Evolutionary conservation across 1,140 invertebrate species (phyloP).

Genomic region (Lethrus apterus): DNA sequence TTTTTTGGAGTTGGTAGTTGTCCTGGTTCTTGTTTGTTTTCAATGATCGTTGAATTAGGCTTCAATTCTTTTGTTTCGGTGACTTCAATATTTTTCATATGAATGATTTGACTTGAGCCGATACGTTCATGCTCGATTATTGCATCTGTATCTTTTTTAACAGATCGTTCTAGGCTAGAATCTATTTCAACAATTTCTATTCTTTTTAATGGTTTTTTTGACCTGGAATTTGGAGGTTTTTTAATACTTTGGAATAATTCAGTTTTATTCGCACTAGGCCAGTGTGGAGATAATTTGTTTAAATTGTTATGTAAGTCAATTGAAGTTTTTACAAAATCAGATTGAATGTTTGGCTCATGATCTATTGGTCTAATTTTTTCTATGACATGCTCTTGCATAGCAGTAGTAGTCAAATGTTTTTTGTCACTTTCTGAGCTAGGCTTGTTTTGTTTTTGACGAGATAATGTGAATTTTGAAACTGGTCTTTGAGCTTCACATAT

Average conservation of each 20-base stretch:
- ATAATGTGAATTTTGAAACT: constrained; percentile 13
- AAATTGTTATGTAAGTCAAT: not conserved
- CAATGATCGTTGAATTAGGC: too few species aligned
- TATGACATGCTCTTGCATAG: constrained; percentile 1
- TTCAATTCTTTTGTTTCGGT: not conserved
- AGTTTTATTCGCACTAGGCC: constrained; percentile 21
- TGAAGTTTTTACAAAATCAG: not conserved
- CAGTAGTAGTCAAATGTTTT: not conserved
- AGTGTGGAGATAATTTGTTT: not conserved
- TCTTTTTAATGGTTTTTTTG: constrained; percentile 31
- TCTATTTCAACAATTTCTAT: constrained; percentile 30
- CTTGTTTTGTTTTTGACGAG: constrained; percentile 9
- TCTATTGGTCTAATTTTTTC: not conserved
- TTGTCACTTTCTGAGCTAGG: not conserved
- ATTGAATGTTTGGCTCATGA: not conserved
- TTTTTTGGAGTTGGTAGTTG: constrained; percentile 21
- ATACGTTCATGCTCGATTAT: constrained; percentile 20
- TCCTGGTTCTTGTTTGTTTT: not conserved
- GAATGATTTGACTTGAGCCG: constrained; percentile 25
- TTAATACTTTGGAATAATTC: constrained; percentile 27
- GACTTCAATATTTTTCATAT: constrained; percentile 18
- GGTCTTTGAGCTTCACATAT: constrained; percentile 20
- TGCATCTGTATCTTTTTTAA: constrained; percentile 2
- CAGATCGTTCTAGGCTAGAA: constrained; percentile 3
- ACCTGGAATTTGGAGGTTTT: constrained; percentile 33